A percentile compares a stretch with the other conserved stretches of the same genome.
These are phyloP conservation scores for Sphecodes monilicornis DNA, from an alignment of 2,888 invertebrate genomes.

Conservation along the genomic window DNA sequence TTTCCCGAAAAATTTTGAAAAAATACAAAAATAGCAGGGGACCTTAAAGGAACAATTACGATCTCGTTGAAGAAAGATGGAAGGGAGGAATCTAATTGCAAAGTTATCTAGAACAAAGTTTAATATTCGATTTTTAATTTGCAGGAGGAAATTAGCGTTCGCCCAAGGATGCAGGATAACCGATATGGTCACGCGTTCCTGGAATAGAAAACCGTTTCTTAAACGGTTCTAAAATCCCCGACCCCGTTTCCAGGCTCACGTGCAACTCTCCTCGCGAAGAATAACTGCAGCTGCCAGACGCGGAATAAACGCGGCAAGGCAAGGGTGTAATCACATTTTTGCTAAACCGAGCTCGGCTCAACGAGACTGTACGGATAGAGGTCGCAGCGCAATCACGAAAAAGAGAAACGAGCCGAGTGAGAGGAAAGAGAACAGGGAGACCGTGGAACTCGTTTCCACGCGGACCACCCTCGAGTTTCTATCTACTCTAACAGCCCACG, in stretches of 20 bases:
- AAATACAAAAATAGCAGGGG: too few species aligned
- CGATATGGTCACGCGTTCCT: not conserved
- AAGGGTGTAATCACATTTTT: conserved; percentile 9
- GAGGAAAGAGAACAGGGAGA: conserved; percentile 32
- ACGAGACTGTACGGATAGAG: conserved; percentile 15
- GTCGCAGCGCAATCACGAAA: conserved; percentile 20
- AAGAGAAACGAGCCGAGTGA: conserved; percentile 13
- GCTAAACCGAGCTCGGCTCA: not conserved
- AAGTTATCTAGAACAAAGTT: not conserved
- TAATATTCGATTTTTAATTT: not conserved
- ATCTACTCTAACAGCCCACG: not conserved
- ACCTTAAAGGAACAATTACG: too few species aligned
- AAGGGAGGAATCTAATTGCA: not conserved
- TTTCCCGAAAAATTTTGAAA: too few species aligned
- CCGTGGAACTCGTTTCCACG: conserved; percentile 50
- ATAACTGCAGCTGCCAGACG: conserved; percentile 1
- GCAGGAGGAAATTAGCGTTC: not conserved
- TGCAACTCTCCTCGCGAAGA: not conserved
- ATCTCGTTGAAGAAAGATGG: not conserved
- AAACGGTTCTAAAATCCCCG: conserved; percentile 9
- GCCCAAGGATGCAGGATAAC: not conserved
- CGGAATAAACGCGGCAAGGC: conserved; percentile 7
- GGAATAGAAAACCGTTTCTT: conserved; percentile 5
- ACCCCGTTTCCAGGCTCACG: not conserved
- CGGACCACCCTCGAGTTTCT: conserved; percentile 61